A percentile compares a stretch with the other conserved stretches of the same genome.
Conservation (phyloP, 2,888 invertebrate genomes). For the Tinea semifulvella region DNA sequence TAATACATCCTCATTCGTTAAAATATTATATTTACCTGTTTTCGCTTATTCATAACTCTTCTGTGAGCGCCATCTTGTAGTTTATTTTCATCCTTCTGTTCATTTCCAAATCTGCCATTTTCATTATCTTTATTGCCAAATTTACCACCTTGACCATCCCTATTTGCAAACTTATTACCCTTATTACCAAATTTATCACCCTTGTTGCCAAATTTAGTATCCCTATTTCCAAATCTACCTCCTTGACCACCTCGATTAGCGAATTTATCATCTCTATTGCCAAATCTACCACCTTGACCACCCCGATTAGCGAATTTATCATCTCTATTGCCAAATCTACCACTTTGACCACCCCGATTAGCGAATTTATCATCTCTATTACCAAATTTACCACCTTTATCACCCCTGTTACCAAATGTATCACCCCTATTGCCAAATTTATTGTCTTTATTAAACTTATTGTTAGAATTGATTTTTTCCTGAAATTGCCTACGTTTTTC, state of each 20-base stretch:
- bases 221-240: too few species aligned
- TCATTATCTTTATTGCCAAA: not conserved
- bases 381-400: not conserved
- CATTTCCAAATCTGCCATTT: constrained; percentile 14
- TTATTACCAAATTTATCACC: not conserved
- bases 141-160: not conserved
- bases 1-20: too few species aligned
- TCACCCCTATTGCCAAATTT: not conserved
- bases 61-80: constrained; percentile 36
- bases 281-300: too few species aligned
- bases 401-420: not conserved
- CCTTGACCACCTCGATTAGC: too few species aligned
- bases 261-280: too few species aligned
- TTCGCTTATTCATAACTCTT: constrained; percentile 45
- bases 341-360: not conserved
- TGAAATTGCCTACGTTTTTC: too few species aligned
- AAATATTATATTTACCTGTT: constrained; percentile 29
- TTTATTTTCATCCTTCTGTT: constrained; percentile 20
- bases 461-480: not conserved
- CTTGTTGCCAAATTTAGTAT: not conserved
- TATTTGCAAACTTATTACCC: not conserved
- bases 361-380: not conserved
- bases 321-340: not conserved
- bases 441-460: not conserved
- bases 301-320: too few species aligned